Evolutionary conservation across 92 coral and sea anemone genomes (phyloP).

Genomic region (Palythoa heliodiscus): DNA sequence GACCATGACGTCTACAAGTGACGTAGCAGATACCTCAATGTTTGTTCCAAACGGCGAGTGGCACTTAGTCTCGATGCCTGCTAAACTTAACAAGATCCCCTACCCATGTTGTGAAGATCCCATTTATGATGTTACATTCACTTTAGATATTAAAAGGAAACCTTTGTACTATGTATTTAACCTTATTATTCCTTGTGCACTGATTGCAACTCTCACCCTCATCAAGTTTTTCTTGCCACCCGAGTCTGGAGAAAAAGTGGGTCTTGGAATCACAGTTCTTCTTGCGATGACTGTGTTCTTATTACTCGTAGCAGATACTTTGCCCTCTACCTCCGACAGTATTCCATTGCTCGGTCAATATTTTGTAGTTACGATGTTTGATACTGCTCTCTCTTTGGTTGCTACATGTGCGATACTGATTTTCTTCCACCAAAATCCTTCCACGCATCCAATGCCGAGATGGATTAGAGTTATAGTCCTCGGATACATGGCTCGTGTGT

Average conservation of each 20-base stretch:
- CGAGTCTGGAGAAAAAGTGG: conserved; percentile 92
- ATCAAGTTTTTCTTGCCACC: conserved; percentile 90
- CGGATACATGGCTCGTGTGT: conserved; percentile 83
- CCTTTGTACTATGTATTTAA: conserved; percentile 91
- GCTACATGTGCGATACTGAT: conserved; percentile 84
- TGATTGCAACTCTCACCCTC: conserved; percentile 78
- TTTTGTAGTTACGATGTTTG: conserved; percentile 86
- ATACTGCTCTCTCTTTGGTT: conserved; percentile 84
- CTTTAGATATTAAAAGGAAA: conserved; percentile 73
- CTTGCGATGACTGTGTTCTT: conserved; percentile 95
- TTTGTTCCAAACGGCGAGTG: conserved; percentile 84
- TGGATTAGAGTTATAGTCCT: conserved; percentile 87
- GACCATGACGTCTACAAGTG: conserved; percentile 60
- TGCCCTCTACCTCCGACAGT: conserved; percentile 88
- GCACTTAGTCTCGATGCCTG: conserved; percentile 72
- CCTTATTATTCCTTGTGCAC: conserved; percentile 89
- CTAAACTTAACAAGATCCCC: conserved; percentile 64
- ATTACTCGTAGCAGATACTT: conserved; percentile 84
- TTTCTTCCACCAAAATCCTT: conserved; percentile 85
- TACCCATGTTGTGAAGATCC: conserved; percentile 72
- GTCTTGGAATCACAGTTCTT: conserved; percentile 92
- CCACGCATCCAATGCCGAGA: conserved; percentile 89
- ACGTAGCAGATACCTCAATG: conserved; percentile 67
- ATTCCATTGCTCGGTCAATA: conserved; percentile 89
- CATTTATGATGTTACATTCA: conserved; percentile 72